Evolutionary conservation across 2,113 vertebrate species (phyloP).

Genomic region (Centrocercus urophasianus): DNA sequence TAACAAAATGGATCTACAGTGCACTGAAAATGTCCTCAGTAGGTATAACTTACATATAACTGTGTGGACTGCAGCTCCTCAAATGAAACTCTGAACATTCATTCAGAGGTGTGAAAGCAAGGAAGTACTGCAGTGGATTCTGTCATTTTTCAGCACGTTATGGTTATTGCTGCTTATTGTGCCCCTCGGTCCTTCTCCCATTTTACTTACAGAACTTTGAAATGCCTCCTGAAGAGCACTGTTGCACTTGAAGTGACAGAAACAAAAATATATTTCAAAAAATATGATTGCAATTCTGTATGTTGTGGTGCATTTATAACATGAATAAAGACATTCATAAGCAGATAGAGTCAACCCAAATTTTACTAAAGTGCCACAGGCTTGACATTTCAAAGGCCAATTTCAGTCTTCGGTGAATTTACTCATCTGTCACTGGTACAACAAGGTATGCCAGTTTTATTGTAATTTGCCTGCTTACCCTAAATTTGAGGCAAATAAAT

Average conservation of each 20-base stretch:
- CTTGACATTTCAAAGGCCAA: not conserved
- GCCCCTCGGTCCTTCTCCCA: not conserved
- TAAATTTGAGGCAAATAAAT: not conserved
- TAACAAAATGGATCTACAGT: conserved; percentile 20
- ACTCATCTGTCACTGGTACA: fast-evolving
- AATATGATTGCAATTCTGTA: not conserved
- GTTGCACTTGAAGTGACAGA: not conserved
- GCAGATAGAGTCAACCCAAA: not conserved
- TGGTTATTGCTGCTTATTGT: not conserved
- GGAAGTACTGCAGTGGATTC: not conserved
- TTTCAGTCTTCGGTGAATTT: not conserved
- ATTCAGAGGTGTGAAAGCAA: conserved; percentile 61
- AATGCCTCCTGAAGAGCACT: conserved; percentile 24
- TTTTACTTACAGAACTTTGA: conserved; percentile 18
- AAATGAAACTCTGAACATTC: conserved; percentile 63
- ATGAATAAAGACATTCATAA: not conserved
- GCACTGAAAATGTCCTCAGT: conserved; percentile 15
- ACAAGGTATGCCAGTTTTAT: not conserved
- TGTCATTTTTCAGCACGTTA: not conserved
- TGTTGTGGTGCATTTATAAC: fast-evolving
- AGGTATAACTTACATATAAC: not conserved
- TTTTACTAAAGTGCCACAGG: not conserved
- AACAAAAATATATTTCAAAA: not conserved
- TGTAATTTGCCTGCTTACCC: not conserved
- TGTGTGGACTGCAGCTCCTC: conserved; percentile 38